Conservation (phyloP, 2,888 invertebrate genomes). For the Netelia inedita region DNA sequence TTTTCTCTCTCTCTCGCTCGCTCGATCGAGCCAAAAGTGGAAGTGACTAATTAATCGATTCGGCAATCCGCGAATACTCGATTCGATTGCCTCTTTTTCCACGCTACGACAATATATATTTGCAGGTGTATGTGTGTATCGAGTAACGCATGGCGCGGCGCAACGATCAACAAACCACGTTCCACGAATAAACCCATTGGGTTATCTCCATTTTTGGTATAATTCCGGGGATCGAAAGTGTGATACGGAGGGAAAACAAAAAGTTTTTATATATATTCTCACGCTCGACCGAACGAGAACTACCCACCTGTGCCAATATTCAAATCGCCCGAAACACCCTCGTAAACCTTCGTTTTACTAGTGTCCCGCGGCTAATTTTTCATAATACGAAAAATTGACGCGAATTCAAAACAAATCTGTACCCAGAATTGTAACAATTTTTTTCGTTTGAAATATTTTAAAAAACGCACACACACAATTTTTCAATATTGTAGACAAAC, state of each 20-base stretch:
- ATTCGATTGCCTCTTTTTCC: conserved; percentile 57
- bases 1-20: conserved; percentile 8
- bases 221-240: conserved; percentile 22
- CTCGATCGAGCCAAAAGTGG: conserved; percentile 38
- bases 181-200: conserved; percentile 36
- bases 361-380: no score
- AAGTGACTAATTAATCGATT: conserved; percentile 66
- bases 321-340: no score
- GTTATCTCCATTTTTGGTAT: conserved; percentile 51
- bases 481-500: no score
- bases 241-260: conserved; percentile 2
- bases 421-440: no score
- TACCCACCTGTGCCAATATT: no score
- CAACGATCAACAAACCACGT: conserved; percentile 33
- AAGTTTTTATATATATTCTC: conserved; percentile 13
- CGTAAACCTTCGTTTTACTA: no score
- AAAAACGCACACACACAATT: no score
- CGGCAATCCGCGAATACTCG: conserved; percentile 69
- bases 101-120: conserved; percentile 20
- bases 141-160: neutral
- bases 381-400: no score
- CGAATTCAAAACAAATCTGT: no score
- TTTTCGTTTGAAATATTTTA: no score
- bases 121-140: conserved; percentile 34
- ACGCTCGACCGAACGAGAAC: no score